These are phyloP conservation scores for Hapalemur alaotrensis DNA, from an alignment of 2,797 vertebrate genomes.

Conservation along the genomic window DNA sequence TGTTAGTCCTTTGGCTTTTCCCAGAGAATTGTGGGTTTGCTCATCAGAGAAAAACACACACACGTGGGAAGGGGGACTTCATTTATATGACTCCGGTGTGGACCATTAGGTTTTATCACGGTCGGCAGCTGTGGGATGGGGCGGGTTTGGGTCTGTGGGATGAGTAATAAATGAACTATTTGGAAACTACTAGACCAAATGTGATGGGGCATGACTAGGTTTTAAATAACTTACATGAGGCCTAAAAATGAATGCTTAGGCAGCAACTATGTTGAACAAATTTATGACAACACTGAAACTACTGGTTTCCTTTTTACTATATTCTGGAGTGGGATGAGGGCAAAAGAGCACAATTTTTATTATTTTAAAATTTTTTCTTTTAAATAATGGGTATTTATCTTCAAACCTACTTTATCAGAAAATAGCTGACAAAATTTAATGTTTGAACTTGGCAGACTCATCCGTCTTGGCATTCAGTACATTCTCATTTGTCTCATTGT, in stretches of 20 bases:
- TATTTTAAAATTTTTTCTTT: background rate
- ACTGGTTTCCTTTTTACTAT: background rate
- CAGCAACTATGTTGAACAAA: background rate
- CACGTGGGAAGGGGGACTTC: too few relatives aligned
- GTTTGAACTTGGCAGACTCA: background rate
- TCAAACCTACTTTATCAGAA: background rate
- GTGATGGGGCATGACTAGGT: background rate
- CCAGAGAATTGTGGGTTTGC: background rate
- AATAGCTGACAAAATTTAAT: background rate
- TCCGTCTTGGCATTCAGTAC: background rate
- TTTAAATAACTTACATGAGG: background rate
- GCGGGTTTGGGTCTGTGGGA: too few relatives aligned
- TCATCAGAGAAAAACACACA: background rate
- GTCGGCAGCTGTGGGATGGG: background rate
- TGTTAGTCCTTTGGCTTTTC: background rate
- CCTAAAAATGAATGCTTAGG: background rate
- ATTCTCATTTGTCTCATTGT: background rate
- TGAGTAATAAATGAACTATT: background rate
- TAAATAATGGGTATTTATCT: background rate
- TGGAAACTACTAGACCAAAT: background rate
- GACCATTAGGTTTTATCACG: background rate
- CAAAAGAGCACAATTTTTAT: background rate
- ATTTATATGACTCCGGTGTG: background rate
- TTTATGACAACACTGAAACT: background rate
- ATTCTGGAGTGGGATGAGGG: background rate